Base-by-base conservation (phyloP, 2,113 vertebrate genomes). In the Hucho hucho region DNA sequence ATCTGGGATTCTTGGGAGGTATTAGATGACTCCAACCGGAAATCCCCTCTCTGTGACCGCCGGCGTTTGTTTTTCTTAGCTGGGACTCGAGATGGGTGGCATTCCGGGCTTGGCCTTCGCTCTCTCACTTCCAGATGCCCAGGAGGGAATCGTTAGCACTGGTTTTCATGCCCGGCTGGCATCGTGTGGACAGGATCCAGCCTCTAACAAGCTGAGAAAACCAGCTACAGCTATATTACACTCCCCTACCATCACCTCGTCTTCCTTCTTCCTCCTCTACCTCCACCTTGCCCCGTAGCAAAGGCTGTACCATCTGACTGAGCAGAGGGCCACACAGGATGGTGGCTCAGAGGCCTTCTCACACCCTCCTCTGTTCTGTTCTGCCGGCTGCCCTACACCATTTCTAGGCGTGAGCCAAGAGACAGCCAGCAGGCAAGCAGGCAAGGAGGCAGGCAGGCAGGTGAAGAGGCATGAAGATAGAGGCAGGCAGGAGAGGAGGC, bases 11-110 rank as follows among this genome's bases (percentile, higher is more conserved):
- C 87, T 88, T 88, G 74, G 83, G 83, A 83, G 83, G 86, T 89
- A 86, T 90, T 88, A 87, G 87, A 83, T 89, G 86, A 87, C 89
- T 87, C 75, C 75, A 81, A 89, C 89, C 83, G 85, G 88, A 90
- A 90, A 92, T 89, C 88, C 84, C 86, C 87, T 90, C 37, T 43
- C 81, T 86, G 84, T 85, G 86, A 89, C 90, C 77, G 75, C 87
- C 83, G 81, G 75, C 63, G 75, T 90, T 91, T 90, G 88, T 89
- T 90, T 91, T 86, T 47, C 79, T 90, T 88, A 76, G 83, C 84
- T 82, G 85, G 80, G 80, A 83, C 82, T 43, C 84, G 53, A 87
- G 88, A 86, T 90, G 88, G 90, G 89, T 92, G 91, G 87, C 87
- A 92, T 88, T 87, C 58, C 75, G 83, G 86, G 83, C 77, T 47